Conservation (phyloP, 2,797 vertebrate species). For the Hemibagrus guttatus region DNA sequence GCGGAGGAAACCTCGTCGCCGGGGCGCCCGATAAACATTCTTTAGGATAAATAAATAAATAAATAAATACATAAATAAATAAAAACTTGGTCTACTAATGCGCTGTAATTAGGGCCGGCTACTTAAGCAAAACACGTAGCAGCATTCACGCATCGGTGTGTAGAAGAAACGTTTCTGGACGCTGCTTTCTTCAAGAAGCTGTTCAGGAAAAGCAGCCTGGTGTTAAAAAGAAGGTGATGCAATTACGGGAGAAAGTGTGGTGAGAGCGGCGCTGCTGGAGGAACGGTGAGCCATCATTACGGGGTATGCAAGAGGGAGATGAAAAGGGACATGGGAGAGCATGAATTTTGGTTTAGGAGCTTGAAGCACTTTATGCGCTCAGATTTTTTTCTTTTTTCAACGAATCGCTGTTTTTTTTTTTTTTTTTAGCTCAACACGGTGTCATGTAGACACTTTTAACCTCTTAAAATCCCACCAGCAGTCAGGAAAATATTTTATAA, state of each 20-base stretch:
- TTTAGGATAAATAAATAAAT: neutral
- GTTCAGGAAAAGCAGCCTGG: slow-evolving; percentile 57
- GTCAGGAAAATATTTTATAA: neutral
- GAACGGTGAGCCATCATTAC: slow-evolving; percentile 50
- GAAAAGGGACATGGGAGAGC: slow-evolving; percentile 30
- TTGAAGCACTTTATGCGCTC: slow-evolving; percentile 15
- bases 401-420: too few relatives aligned
- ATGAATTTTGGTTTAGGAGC: slow-evolving; percentile 11
- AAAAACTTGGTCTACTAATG: slow-evolving; percentile 1
- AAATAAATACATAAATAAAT: neutral
- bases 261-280: slow-evolving; percentile 26
- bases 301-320: slow-evolving; percentile 42
- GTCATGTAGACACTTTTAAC: slow-evolving; percentile 5
- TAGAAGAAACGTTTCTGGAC: neutral
- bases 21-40: neutral
- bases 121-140: neutral
- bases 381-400: too few relatives aligned
- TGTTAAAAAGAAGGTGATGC: slow-evolving; percentile 61
- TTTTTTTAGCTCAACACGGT: slow-evolving; percentile 18
- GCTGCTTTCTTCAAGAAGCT: neutral
- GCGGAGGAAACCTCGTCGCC: neutral
- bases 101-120: slow-evolving; percentile 2
- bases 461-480: slow-evolving; percentile 8
- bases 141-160: too few relatives aligned
- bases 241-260: slow-evolving; percentile 35